Evolutionary conservation across 2,888 invertebrate genomes (phyloP).

Genomic region (Auanema sp.): DNA sequence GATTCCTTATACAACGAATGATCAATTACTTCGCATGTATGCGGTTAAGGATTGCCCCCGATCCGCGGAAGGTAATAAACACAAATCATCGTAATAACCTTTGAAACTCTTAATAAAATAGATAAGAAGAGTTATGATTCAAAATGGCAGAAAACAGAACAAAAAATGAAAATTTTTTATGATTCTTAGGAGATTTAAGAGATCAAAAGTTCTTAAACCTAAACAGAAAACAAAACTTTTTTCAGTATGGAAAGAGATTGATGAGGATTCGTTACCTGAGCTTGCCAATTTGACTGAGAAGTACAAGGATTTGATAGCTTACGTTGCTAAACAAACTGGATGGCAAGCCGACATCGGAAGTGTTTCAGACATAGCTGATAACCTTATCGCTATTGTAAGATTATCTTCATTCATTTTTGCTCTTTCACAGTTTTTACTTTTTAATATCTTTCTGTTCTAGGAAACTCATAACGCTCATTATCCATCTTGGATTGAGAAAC

Average conservation of each 20-base stretch:
- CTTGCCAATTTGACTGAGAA: constrained; percentile 17
- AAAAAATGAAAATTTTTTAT: no score
- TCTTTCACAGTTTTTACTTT: no score
- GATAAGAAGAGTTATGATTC: no score
- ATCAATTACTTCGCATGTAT: constrained; percentile 55
- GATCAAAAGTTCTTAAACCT: no score
- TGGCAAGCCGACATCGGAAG: constrained; percentile 26
- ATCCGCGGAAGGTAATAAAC: constrained; percentile 1
- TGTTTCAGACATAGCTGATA: constrained; percentile 41
- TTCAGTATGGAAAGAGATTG: constrained; percentile 27
- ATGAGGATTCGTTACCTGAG: constrained; percentile 25
- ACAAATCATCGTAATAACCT: no score
- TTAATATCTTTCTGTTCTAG: constrained; percentile 2
- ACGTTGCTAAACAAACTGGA: constrained; percentile 25
- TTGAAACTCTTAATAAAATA: no score
- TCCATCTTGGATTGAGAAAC: constrained; percentile 30
- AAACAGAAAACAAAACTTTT: not conserved
- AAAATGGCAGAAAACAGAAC: no score
- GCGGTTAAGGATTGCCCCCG: constrained; percentile 24
- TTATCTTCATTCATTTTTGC: not conserved
- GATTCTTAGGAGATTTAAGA: no score
- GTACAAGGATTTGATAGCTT: constrained; percentile 7
- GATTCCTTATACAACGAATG: constrained; percentile 51
- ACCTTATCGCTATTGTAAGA: constrained; percentile 30
- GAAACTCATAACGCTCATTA: constrained; percentile 17